Evolutionary conservation across 2,113 vertebrate species (phyloP).

Genomic region (Myxocyprinus asiaticus): DNA sequence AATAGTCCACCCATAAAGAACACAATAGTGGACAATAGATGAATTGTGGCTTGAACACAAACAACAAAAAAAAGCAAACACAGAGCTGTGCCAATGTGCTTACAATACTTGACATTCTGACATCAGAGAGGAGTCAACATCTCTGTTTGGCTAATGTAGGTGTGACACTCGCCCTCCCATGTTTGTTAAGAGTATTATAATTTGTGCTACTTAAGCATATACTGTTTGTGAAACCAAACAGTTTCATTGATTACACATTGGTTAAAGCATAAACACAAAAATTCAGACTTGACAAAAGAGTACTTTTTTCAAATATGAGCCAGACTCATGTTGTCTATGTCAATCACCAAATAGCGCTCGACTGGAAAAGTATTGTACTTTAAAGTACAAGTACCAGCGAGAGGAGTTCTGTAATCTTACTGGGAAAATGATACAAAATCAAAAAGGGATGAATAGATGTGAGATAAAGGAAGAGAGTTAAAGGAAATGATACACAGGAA

Average conservation of each 20-base stretch:
- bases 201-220: neutral
- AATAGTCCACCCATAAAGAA: no score
- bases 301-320: neutral
- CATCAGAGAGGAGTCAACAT: slow-evolving; percentile 10
- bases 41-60: no score
- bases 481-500: slow-evolving; percentile 27
- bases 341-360: neutral
- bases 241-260: neutral
- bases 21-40: no score
- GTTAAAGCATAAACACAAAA: neutral
- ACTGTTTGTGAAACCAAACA: no score
- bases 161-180: slow-evolving; percentile 1
- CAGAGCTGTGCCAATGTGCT: no score
- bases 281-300: no score
- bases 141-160: slow-evolving; percentile 24
- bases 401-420: no score
- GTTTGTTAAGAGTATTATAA: slow-evolving; percentile 10
- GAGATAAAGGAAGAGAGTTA: neutral
- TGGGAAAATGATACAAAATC: no score
- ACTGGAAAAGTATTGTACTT: neutral
- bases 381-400: no score
- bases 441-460: no score
- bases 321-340: neutral
- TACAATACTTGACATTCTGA: neutral
- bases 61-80: no score